These are phyloP conservation scores for Lasioglossum villosulum DNA, from an alignment of 2,888 invertebrate genomes.

Conservation along the genomic window DNA sequence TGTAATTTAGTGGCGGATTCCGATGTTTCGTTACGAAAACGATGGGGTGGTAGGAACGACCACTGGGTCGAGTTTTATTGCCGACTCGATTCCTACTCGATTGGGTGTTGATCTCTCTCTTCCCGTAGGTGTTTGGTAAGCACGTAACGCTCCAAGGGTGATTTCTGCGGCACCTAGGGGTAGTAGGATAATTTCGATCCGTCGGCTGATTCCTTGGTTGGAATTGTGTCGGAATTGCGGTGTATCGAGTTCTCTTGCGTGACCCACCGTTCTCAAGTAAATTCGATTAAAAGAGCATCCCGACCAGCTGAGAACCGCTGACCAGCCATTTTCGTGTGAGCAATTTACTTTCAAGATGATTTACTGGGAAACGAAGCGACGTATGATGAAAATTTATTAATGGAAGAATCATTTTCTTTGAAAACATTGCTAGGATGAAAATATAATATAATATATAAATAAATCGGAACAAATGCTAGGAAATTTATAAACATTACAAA, in stretches of 20 bases:
- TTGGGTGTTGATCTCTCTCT: background rate
- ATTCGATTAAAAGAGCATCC: background rate
- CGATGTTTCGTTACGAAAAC: background rate
- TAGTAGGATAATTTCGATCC: background rate
- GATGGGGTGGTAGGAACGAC: background rate
- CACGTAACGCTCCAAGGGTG: background rate
- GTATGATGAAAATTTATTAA: background rate
- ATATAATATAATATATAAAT: no score
- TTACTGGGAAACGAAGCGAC: background rate
- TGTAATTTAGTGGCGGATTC: background rate
- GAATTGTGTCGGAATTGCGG: background rate
- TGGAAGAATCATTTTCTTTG: background rate
- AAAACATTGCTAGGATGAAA: no score
- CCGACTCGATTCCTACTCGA: background rate
- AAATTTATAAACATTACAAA: background rate
- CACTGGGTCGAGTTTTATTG: background rate
- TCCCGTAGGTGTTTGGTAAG: background rate
- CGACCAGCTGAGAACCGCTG: background rate
- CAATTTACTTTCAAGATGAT: background rate
- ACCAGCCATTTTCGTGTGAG: background rate
- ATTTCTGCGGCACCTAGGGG: background rate
- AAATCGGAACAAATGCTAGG: background rate
- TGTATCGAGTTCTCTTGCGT: background rate
- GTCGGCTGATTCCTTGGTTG: background rate
- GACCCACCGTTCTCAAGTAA: background rate